phyloP scores from a whole-genome alignment of 2,888 invertebrate species.

The Noctua janthe region DNA sequence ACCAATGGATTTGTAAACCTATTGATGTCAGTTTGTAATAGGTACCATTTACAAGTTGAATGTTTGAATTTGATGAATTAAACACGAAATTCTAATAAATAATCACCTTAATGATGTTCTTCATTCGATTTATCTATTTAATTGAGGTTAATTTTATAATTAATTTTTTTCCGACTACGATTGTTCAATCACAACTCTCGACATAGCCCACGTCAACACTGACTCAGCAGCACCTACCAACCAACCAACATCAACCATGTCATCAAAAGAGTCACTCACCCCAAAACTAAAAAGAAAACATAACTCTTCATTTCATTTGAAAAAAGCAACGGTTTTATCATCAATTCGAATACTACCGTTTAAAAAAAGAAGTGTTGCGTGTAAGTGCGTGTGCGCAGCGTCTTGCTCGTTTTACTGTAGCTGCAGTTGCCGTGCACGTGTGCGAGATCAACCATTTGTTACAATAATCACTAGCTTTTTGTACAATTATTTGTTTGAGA shows the following conservation, averaged over 20 bases:
- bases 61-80: not conserved
- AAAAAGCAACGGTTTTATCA: slow-evolving; percentile 68
- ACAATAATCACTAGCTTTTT: slow-evolving; percentile 65
- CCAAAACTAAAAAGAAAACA: slow-evolving; percentile 17
- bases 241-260: not conserved
- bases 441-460: slow-evolving; percentile 67
- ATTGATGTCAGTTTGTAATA: not conserved
- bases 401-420: slow-evolving; percentile 70
- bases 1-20: not conserved
- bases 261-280: slow-evolving; percentile 54
- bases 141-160: not conserved
- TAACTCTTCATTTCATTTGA: slow-evolving; percentile 49
- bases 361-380: slow-evolving; percentile 67
- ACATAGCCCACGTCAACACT: slow-evolving; percentile 19
- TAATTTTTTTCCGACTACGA: not conserved
- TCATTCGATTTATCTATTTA: not conserved
- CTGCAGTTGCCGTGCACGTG: slow-evolving; percentile 81
- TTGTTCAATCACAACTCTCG: not conserved
- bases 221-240: not conserved
- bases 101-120: not conserved
- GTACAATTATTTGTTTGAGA: slow-evolving; percentile 60
- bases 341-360: slow-evolving; percentile 69
- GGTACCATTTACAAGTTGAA: not conserved
- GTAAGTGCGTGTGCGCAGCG: slow-evolving; percentile 65
- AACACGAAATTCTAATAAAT: not conserved